Conservation (phyloP, 2,113 vertebrate species). For the rabbit (Oryctolagus cuniculus) region DNA sequence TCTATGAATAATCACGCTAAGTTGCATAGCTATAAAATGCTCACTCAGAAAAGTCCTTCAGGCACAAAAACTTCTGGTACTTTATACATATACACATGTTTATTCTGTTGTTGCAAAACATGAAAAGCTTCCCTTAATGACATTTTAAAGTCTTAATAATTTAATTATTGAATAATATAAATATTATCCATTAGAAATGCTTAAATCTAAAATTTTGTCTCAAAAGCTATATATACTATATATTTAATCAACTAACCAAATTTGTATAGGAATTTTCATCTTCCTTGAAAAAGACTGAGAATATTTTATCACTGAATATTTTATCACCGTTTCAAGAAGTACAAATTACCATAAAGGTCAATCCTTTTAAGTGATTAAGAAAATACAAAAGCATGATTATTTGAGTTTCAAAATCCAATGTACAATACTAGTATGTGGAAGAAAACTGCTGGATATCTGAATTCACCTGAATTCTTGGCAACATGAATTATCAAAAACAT, state of each 20-base stretch:
- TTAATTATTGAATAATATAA: neutral
- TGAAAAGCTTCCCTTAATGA: neutral
- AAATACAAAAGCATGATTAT: neutral
- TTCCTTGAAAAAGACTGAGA: slow-evolving; percentile 37
- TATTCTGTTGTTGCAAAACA: neutral
- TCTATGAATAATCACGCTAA: neutral
- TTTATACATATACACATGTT: neutral
- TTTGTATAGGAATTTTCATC: neutral
- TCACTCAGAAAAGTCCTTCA: neutral
- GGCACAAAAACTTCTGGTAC: neutral
- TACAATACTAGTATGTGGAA: neutral
- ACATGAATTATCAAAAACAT: neutral
- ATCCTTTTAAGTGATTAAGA: neutral
- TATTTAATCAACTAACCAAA: neutral
- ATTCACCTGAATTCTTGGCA: slow-evolving; percentile 67
- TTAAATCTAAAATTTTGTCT: slow-evolving; percentile 22
- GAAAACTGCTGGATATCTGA: slow-evolving; percentile 40
- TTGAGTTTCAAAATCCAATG: neutral
- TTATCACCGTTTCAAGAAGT: slow-evolving; percentile 1
- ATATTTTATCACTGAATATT: slow-evolving; percentile 4
- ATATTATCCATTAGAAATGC: neutral
- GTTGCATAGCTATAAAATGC: neutral
- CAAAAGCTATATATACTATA: neutral
- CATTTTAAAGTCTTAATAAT: slow-evolving; percentile 6
- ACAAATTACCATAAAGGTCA: neutral